Evolutionary conservation across 2,113 vertebrate species (phyloP).

Genomic region (Salvelinus namaycush): DNA sequence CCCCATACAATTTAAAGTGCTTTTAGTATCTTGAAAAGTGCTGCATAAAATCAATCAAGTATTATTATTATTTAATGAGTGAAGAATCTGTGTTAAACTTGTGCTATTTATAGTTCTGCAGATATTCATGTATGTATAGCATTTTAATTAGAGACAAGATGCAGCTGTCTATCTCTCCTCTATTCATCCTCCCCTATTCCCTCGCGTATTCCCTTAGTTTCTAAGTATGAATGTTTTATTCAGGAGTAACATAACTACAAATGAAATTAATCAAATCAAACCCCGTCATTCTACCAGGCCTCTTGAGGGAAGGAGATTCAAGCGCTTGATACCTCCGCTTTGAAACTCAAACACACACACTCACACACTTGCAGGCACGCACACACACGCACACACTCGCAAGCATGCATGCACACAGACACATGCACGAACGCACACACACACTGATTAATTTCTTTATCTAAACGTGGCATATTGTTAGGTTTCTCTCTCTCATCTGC

Average conservation of each 20-base stretch:
- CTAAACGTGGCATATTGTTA: conserved; percentile 73
- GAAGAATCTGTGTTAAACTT: no score
- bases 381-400: no score
- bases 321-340: conserved; percentile 70
- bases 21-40: no score
- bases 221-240: conserved; percentile 79
- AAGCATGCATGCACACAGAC: no score
- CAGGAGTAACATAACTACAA: conserved; percentile 77
- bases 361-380: no score
- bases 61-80: no score
- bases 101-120: no score
- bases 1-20: no score
- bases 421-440: no score
- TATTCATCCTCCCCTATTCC: conserved; percentile 25
- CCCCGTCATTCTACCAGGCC: conserved; percentile 70
- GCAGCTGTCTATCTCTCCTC: conserved; percentile 68
- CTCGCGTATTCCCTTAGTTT: conserved; percentile 70
- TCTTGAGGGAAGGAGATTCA: conserved; percentile 71
- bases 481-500: conserved; percentile 65
- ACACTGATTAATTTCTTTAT: conserved; percentile 71
- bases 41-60: no score
- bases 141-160: conserved; percentile 73
- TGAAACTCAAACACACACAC: conserved; percentile 46
- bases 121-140: conserved; percentile 32
- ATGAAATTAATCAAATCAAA: conserved; percentile 79